phyloP scores from a whole-genome alignment of 2,797 vertebrate species.

The Odontamblyopus lacepedii region DNA sequence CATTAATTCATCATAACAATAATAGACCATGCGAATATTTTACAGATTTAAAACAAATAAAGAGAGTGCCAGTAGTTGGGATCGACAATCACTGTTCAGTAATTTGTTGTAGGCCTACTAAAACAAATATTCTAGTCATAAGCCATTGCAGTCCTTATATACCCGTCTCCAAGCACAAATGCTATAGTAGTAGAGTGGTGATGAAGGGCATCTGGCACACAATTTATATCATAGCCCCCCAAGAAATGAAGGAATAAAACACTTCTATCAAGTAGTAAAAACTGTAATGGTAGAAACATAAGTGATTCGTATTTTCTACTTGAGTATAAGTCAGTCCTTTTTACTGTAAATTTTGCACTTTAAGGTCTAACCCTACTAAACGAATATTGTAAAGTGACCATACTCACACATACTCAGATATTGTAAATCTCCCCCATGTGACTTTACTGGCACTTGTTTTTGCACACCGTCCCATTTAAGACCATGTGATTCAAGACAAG shows the following conservation, averaged over 20 bases:
- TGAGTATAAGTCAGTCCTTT: neutral
- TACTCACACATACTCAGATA: neutral
- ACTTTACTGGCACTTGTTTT: neutral
- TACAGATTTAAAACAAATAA: no score
- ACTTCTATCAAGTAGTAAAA: neutral
- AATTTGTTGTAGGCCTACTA: no score
- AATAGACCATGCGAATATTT: no score
- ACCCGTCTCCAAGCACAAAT: neutral
- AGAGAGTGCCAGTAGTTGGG: no score
- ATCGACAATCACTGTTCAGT: no score
- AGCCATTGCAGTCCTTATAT: no score
- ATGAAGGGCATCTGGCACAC: neutral
- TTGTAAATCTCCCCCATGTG: neutral
- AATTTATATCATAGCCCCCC: neutral
- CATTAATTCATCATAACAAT: no score
- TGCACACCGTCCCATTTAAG: neutral
- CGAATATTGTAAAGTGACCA: neutral
- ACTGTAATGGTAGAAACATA: no score
- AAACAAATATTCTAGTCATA: no score
- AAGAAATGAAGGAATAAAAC: neutral
- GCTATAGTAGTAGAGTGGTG: no score
- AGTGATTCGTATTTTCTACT: neutral
- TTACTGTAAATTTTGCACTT: neutral
- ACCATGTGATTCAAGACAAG: constrained; percentile 11
- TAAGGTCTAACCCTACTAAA: neutral